Evolutionary conservation across 2,888 invertebrate species (phyloP).

Genomic region (Polyommatus icarus): DNA sequence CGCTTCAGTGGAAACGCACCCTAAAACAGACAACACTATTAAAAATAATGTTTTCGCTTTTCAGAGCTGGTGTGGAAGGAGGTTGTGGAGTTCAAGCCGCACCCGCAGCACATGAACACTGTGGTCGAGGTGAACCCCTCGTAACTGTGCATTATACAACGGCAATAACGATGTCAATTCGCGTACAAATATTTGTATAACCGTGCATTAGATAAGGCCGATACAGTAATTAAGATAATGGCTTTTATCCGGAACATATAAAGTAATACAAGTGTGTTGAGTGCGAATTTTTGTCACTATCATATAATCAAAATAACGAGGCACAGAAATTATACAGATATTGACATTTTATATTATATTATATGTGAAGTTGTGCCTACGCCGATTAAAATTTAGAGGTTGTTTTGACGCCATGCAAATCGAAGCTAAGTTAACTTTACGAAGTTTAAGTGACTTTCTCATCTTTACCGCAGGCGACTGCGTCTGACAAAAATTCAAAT

Average conservation of each 20-base stretch:
- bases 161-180: conserved; percentile 23
- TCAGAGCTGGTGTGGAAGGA: conserved; percentile 90
- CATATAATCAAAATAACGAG: background rate
- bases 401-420: background rate
- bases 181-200: conserved; percentile 17
- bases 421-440: background rate
- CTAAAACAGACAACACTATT: too few relatives aligned
- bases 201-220: conserved; percentile 18
- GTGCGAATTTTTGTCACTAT: background rate
- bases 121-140: conserved; percentile 71
- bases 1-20: too few relatives aligned
- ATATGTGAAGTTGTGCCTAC: background rate
- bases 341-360: background rate
- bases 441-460: too few relatives aligned
- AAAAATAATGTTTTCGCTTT: conserved; percentile 48
- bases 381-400: background rate
- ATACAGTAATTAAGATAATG: conserved; percentile 7
- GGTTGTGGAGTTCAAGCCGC: conserved; percentile 89
- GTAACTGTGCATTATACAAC: conserved; percentile 46
- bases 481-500: too few relatives aligned
- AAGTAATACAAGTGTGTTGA: background rate
- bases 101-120: conserved; percentile 76
- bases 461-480: too few relatives aligned
- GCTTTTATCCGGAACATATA: background rate
- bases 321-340: background rate